Percentiles rank a stretch among this genome's conserved stretches.
Conservation (phyloP, 2,888 invertebrate genomes). For the Maniola hyperantus region DNA sequence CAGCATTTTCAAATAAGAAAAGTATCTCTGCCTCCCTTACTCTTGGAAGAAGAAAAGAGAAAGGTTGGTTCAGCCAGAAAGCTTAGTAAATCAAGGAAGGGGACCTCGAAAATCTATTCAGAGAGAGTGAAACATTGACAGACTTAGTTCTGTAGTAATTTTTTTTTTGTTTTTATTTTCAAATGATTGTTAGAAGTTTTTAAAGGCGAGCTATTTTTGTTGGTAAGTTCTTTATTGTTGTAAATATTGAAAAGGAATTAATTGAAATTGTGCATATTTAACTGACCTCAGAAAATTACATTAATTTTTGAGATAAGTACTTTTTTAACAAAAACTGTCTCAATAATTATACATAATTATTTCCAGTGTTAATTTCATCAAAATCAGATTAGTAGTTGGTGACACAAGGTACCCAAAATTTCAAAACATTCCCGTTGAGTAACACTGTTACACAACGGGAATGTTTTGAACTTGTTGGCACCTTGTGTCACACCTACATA, state of each 20-base stretch:
- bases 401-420: no score
- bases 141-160: neutral
- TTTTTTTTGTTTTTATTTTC: neutral
- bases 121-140: slow-evolving; percentile 38
- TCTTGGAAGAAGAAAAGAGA: slow-evolving; percentile 70
- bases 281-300: no score
- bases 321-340: neutral
- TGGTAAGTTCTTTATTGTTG: slow-evolving; percentile 1
- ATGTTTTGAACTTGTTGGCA: no score
- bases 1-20: slow-evolving; percentile 64
- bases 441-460: no score
- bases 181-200: neutral
- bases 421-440: no score
- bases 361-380: no score
- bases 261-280: no score
- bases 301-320: neutral
- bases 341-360: no score
- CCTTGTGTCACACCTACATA: no score
- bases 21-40: slow-evolving; percentile 72
- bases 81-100: slow-evolving; percentile 44
- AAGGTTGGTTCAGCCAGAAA: slow-evolving; percentile 68
- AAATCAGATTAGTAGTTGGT: no score
- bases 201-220: neutral
- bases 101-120: slow-evolving; percentile 35
- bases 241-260: neutral